Evolutionary conservation across 1,140 invertebrate genomes (phyloP).

Genomic region (Hormaphis cornu): DNA sequence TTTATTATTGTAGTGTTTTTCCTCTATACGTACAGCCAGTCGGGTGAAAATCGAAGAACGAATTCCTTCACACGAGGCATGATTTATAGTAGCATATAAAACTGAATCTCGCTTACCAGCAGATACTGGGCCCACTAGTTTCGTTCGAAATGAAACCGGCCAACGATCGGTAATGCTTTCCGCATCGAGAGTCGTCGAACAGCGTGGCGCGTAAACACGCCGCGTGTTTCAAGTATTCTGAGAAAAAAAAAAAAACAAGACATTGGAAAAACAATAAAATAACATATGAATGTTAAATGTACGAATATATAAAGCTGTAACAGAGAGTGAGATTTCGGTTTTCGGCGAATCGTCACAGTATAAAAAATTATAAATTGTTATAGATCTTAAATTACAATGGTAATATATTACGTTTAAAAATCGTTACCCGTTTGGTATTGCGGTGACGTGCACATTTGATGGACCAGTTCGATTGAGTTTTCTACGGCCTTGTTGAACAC

Average conservation of each 20-base stretch:
- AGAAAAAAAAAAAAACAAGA: constrained; percentile 34
- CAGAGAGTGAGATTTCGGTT: not conserved
- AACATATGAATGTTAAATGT: no score
- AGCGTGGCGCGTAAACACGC: constrained; percentile 52
- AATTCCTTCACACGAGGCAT: no score
- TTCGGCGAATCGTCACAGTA: not conserved
- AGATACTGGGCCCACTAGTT: constrained; percentile 48
- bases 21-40: no score
- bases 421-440: constrained; percentile 48
- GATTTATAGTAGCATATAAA: no score
- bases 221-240: constrained; percentile 52
- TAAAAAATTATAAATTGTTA: not conserved
- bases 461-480: constrained; percentile 49
- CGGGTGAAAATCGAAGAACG: no score
- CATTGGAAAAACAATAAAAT: not conserved
- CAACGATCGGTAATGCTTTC: constrained; percentile 48
- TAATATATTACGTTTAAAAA: not conserved
- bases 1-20: no score
- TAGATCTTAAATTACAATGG: not conserved
- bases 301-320: not conserved
- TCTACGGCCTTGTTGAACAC: constrained; percentile 52
- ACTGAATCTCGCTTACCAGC: constrained; percentile 48
- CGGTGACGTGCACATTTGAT: constrained; percentile 50
- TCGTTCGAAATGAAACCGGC: constrained; percentile 50
- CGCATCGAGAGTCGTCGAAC: constrained; percentile 48